Conservation (phyloP, 2,797 vertebrate genomes). For the Channallabes apus region DNA sequence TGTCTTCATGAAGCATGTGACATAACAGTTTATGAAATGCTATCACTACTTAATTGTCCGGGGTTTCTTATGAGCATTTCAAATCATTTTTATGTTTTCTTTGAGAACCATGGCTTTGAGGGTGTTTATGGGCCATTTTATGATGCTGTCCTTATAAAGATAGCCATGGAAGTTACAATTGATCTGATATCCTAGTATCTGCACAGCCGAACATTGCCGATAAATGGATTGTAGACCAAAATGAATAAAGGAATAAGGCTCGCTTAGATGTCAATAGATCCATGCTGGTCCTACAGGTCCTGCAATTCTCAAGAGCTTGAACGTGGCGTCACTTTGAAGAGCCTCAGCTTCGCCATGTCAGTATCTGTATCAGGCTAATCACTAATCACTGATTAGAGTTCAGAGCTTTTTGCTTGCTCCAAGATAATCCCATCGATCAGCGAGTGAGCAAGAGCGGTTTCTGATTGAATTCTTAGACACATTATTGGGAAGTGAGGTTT, state of each 20-base stretch:
- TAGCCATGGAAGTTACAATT: not conserved
- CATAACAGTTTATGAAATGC: not conserved
- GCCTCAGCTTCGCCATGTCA: slow-evolving; percentile 23
- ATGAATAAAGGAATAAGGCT: slow-evolving; percentile 18
- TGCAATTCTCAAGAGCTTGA: not conserved
- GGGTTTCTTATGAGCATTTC: not conserved
- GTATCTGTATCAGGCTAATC: slow-evolving; percentile 33
- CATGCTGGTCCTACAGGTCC: slow-evolving; percentile 1
- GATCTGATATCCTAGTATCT: not conserved
- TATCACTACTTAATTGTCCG: not conserved
- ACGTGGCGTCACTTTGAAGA: not conserved
- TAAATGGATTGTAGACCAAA: slow-evolving; percentile 1
- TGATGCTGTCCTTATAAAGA: slow-evolving; percentile 9
- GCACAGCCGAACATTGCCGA: not conserved
- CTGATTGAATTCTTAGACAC: slow-evolving; percentile 6
- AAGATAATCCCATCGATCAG: slow-evolving; percentile 40
- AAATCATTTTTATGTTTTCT: slow-evolving; percentile 6
- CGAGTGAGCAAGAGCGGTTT: not conserved
- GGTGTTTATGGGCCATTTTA: not conserved
- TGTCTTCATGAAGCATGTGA: not conserved
- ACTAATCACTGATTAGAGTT: slow-evolving; percentile 47
- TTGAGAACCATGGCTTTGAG: not conserved
- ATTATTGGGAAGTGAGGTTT: slow-evolving; percentile 10
- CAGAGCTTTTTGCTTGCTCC: slow-evolving; percentile 15
- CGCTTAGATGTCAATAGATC: slow-evolving; percentile 5